Conservation (phyloP, 2,888 invertebrate species). For the Caenorhabditis sp. region DNA sequence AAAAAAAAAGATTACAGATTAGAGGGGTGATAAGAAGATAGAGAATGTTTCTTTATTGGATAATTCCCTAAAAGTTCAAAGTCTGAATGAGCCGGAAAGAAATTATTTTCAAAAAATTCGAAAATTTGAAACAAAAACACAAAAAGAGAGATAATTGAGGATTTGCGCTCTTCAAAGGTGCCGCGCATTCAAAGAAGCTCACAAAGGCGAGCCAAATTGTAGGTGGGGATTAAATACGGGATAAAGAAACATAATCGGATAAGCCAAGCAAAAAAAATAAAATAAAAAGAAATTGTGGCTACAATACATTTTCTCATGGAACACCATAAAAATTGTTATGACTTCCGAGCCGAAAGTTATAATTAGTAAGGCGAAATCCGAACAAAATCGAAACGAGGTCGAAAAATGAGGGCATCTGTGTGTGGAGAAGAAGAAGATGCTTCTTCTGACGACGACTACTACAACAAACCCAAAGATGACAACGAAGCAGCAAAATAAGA, state of each 20-base stretch:
- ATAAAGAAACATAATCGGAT: constrained; percentile 1
- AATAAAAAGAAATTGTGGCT: neutral
- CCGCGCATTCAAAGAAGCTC: too few relatives aligned
- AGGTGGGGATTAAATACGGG: neutral
- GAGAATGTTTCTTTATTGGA: too few relatives aligned
- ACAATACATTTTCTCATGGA: neutral
- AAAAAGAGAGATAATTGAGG: too few relatives aligned
- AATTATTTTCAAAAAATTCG: too few relatives aligned
- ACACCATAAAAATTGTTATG: neutral
- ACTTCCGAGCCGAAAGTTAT: neutral
- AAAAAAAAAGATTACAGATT: too few relatives aligned
- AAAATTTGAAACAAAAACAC: too few relatives aligned
- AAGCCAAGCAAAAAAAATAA: neutral
- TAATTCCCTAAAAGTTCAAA: too few relatives aligned
- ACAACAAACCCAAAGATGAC: constrained; percentile 1
- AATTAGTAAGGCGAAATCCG: constrained; percentile 4
- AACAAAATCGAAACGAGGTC: constrained; percentile 6
- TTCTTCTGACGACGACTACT: neutral
- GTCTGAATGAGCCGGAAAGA: too few relatives aligned
- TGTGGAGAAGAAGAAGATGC: constrained; percentile 11
- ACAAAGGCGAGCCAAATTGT: too few relatives aligned
- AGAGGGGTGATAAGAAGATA: too few relatives aligned
- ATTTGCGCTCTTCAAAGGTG: too few relatives aligned
- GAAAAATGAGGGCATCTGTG: constrained; percentile 4
- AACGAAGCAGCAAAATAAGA: constrained; percentile 1